Evolutionary conservation across 2,113 vertebrate genomes (phyloP).

Genomic region (Spea multiplicata): DNA sequence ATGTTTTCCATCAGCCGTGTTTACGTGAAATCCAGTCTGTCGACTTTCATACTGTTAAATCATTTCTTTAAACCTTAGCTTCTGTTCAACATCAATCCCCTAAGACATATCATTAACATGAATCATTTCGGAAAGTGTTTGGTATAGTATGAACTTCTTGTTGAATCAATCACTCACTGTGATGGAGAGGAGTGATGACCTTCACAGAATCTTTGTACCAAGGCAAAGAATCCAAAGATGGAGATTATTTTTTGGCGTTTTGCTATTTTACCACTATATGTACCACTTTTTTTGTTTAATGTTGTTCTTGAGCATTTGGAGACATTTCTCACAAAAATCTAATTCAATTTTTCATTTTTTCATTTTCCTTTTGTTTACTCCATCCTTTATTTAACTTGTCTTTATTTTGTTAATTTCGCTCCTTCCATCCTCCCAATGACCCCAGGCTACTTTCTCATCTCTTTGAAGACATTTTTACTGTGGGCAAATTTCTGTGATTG

Average conservation of each 20-base stretch:
- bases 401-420: too few species aligned
- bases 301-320: too few species aligned
- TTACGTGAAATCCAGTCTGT: slow-evolving; percentile 57
- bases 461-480: too few species aligned
- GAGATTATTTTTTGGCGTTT: slow-evolving; percentile 36
- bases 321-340: too few species aligned
- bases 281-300: too few species aligned
- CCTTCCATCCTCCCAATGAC: too few species aligned
- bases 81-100: slow-evolving; percentile 72
- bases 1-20: slow-evolving; percentile 68
- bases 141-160: slow-evolving; percentile 64
- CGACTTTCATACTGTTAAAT: slow-evolving; percentile 69
- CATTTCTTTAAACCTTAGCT: slow-evolving; percentile 74
- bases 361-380: too few species aligned
- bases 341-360: too few species aligned
- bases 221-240: slow-evolving; percentile 61
- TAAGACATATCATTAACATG: slow-evolving; percentile 71
- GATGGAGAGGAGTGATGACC: slow-evolving; percentile 69
- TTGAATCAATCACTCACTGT: slow-evolving; percentile 68
- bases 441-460: too few species aligned
- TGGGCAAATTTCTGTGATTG: too few species aligned
- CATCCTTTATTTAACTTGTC: too few species aligned
- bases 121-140: slow-evolving; percentile 71
- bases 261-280: too few species aligned
- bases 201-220: slow-evolving; percentile 64